Evolutionary conservation across 2,888 invertebrate species (phyloP).

Genomic region (Ptilodon capucinus): DNA sequence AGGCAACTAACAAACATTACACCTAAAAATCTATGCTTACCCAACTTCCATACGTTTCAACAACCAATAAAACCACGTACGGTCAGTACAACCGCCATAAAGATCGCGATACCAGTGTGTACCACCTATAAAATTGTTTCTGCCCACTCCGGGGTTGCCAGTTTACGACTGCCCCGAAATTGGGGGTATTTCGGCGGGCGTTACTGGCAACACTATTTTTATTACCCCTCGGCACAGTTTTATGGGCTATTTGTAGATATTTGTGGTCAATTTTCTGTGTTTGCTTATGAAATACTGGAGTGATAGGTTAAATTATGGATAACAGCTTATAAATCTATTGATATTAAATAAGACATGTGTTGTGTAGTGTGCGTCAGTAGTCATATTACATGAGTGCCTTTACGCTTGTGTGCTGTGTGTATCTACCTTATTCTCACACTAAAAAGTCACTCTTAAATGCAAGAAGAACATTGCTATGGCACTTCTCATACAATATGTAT

Average conservation of each 20-base stretch:
- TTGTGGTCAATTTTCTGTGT: conserved; percentile 19
- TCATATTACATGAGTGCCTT: too few relatives aligned
- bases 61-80: conserved; percentile 24
- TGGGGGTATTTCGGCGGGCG: conserved; percentile 32
- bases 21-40: background rate
- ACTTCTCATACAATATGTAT: too few relatives aligned
- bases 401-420: too few relatives aligned
- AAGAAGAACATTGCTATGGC: too few relatives aligned
- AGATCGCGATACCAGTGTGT: conserved; percentile 26
- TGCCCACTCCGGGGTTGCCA: conserved; percentile 21
- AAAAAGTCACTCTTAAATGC: too few relatives aligned
- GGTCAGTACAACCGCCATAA: conserved; percentile 23
- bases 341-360: background rate
- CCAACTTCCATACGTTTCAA: conserved; percentile 10
- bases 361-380: too few relatives aligned
- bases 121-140: conserved; percentile 40
- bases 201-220: conserved; percentile 39
- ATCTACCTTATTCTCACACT: too few relatives aligned
- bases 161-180: conserved; percentile 42
- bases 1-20: background rate
- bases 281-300: conserved; percentile 12
- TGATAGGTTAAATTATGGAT: conserved; percentile 3
- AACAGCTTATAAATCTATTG: background rate
- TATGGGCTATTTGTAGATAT: conserved; percentile 32
- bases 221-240: conserved; percentile 22